Conservation (phyloP, 2,888 invertebrate genomes). For the Anarsia innoxiella region DNA sequence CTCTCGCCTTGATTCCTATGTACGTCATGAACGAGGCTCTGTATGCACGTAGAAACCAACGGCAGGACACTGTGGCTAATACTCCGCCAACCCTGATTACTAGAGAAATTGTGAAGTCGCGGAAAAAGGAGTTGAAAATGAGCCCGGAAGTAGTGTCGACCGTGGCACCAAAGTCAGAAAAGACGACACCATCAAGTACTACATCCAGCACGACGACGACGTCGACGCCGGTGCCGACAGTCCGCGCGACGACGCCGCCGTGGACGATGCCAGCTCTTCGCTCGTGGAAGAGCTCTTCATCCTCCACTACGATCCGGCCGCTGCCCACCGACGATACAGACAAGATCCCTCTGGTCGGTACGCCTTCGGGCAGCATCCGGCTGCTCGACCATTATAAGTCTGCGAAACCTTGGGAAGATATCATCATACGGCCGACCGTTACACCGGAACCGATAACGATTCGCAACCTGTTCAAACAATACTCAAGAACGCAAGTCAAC, state of each 20-base stretch:
- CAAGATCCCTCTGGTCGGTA: slow-evolving; percentile 40
- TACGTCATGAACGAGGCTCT: slow-evolving; percentile 52
- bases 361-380: slow-evolving; percentile 46
- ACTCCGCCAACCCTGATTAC: slow-evolving; percentile 41
- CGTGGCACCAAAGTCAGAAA: slow-evolving; percentile 37
- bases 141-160: slow-evolving; percentile 40
- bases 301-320: slow-evolving; percentile 45
- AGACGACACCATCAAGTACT: slow-evolving; percentile 22
- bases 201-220: slow-evolving; percentile 30
- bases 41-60: slow-evolving; percentile 37
- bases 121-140: slow-evolving; percentile 58
- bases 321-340: slow-evolving; percentile 46
- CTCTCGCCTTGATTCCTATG: slow-evolving; percentile 49
- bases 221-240: slow-evolving; percentile 31
- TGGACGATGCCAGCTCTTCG: slow-evolving; percentile 73
- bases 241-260: slow-evolving; percentile 52
- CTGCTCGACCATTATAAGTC: slow-evolving; percentile 48
- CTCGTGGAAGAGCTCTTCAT: slow-evolving; percentile 52
- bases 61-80: slow-evolving; percentile 36
- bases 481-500: slow-evolving; percentile 39
- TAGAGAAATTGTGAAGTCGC: slow-evolving; percentile 46
- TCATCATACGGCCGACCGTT: slow-evolving; percentile 53
- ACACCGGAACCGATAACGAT: slow-evolving; percentile 51
- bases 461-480: slow-evolving; percentile 47
- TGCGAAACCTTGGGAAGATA: slow-evolving; percentile 58